Evolutionary conservation across 1,140 invertebrate genomes (phyloP), one percentile per base, ranked within the genome.

Genomic region (Drosophila ercepeae): DNA sequence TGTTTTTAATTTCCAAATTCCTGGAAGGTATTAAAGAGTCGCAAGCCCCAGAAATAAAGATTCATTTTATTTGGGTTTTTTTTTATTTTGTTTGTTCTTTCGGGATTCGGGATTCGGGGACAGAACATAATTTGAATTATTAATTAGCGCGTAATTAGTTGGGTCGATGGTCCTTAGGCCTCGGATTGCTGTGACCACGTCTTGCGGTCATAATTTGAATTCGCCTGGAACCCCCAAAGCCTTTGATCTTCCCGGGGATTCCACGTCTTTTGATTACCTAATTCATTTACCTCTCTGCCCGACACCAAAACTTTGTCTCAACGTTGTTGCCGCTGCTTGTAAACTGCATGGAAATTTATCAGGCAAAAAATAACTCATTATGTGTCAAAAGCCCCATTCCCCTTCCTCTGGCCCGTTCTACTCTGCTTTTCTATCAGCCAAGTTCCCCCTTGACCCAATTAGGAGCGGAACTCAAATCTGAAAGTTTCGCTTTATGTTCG

Each of bases 91-190:
- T 61, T 75, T 54, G 65, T 74, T 34, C 54, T 42, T 11, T 27
- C 14, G 50, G 39, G 21, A 50, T 11, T 27, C 14, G 50, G 39
- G 21, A 50, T 45, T 60, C 45, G 42, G 61, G 65, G 59, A 72
- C 58, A 69, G 64, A 60, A 67, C 77, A 88, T 88, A 88, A 88
- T 88, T 88, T 88, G 78, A 88, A 88, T 88, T 88, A 88, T 88
- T 88, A 88, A 88, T 88, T 88, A 88, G 82, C 77, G 53, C 70
- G 61, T 88, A 88, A 88, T 88, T 88, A 88, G 82, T 75, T 65
- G 74, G 82, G 77, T 78, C 77, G 65, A 49, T 83, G 65, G 58
- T 64, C 60, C 41, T 32, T 52, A 9, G 36, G 52, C 55, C 41
- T 16, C 19, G n/a, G n/a, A 18, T 42, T 14, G 42, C 9, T 32